Base-by-base conservation (phyloP, 1,140 invertebrate genomes). In the Trissolcus basalis region DNA sequence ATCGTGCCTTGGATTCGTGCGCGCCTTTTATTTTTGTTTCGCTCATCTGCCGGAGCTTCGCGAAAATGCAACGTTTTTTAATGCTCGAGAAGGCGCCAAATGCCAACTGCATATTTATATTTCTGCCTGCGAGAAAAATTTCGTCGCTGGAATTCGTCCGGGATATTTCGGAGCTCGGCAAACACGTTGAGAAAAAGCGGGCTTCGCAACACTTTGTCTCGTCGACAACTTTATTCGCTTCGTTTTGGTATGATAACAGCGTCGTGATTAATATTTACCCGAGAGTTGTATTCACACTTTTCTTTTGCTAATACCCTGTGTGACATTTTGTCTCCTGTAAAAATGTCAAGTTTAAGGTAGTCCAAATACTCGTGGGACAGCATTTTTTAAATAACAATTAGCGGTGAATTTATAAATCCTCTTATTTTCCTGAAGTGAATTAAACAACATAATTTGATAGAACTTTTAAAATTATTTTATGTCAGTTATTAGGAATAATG, bases 61-160 rank as follows among this genome's bases (percentile, higher is more conserved):
- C 54, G 49, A 72, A 71, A 67, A 60, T 65, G 56, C 41, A 44
- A 36, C 11, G 33, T 64, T 78, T 72, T 72, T 65, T 68, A 59
- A 69, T 53, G 58, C 74, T 43, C 59, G 39, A 45, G 48, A 54
- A 54, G 54, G 69, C 69, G 65, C 69, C 65, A 78, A 73, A 73
- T 73, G 75, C 65, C 75, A 73, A 58, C 59, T 78, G 75, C 65
- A 65, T 73, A 65, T 73, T 59, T 72, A 78, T 72, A 73, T 59
- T 70, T 69, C 44, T 49, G 63, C 45, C 14, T 41, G 63, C 45
- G 68, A 49, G 69, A 72, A 69, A 71, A 59, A 59, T 72, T 64
- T 54, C 64, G 41, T 69, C 35, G 58, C 59, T 32, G 59, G 48
- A 54, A 72, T 68, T 55, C 67, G 43, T n/a, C 36, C 14, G 44